A percentile compares a stretch with the other conserved stretches of the same genome.
Evolutionary conservation across 2,113 vertebrate genomes (phyloP).

Genomic region (Paramormyrops kingsleyae): DNA sequence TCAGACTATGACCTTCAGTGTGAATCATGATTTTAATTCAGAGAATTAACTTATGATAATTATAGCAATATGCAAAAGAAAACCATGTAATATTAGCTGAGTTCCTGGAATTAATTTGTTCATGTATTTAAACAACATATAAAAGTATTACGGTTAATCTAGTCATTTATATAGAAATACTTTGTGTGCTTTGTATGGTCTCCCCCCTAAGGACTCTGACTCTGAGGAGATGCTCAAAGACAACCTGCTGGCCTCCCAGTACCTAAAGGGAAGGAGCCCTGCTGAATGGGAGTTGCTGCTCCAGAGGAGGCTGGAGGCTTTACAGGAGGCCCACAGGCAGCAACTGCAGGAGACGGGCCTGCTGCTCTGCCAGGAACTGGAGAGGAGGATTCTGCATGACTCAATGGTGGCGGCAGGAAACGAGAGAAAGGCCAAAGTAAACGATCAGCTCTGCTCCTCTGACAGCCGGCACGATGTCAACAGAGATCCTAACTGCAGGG

Average conservation of each 20-base stretch:
- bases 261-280: slow-evolving; percentile 27
- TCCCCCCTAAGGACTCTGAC: slow-evolving; percentile 30
- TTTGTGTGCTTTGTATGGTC: slow-evolving; percentile 26
- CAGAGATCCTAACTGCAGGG: slow-evolving; percentile 16
- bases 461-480: slow-evolving; percentile 27
- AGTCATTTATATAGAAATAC: neutral
- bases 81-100: neutral
- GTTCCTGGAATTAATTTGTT: neutral
- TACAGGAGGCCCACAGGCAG: slow-evolving; percentile 47
- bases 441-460: slow-evolving; percentile 44
- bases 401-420: slow-evolving; percentile 30
- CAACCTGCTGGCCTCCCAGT: slow-evolving; percentile 37
- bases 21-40: neutral
- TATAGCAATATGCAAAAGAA: neutral
- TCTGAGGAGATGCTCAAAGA: slow-evolving; percentile 40
- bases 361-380: slow-evolving; percentile 46
- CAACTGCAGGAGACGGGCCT: slow-evolving; percentile 52
- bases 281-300: slow-evolving; percentile 41
- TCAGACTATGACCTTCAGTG: neutral
- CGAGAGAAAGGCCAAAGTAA: slow-evolving; percentile 27
- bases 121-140: neutral
- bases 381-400: slow-evolving; percentile 51
- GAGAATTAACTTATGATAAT: neutral
- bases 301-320: slow-evolving; percentile 43
- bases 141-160: neutral